These are phyloP conservation scores for Himantopus leucocephalus DNA, from an alignment of 2,113 vertebrate species.

Conservation along the genomic window DNA sequence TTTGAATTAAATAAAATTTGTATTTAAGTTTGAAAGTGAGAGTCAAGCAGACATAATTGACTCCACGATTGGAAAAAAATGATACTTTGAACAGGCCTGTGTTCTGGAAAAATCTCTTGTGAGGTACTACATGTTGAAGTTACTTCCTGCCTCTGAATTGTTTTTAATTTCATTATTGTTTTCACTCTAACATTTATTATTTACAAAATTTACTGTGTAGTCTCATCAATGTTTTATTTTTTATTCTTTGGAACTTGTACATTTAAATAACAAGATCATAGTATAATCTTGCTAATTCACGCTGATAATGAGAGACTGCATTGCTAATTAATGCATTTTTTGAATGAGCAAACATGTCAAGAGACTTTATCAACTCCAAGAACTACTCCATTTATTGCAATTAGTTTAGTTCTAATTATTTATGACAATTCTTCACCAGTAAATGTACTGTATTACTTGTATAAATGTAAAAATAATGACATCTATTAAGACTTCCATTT, in stretches of 20 bases:
- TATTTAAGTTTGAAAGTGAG: background rate
- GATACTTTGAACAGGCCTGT: background rate
- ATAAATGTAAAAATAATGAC: background rate
- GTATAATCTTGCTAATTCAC: background rate
- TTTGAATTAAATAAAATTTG: background rate
- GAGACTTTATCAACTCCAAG: background rate
- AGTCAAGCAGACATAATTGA: background rate
- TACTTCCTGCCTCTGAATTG: background rate
- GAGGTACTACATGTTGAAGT: background rate
- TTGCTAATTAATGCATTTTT: background rate
- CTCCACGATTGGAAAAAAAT: background rate
- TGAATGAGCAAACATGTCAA: background rate
- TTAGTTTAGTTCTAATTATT: background rate
- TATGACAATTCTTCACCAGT: background rate
- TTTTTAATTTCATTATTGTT: background rate
- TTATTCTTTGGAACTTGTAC: background rate
- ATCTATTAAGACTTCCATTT: background rate
- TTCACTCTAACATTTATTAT: background rate
- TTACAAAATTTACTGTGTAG: background rate
- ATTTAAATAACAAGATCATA: background rate
- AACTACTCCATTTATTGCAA: background rate
- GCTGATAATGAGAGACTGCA: background rate
- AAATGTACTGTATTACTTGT: background rate
- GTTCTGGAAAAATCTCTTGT: background rate
- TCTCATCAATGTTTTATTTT: background rate